Conservation (phyloP, 2,113 vertebrate genomes). For the Pelusios castaneus region DNA sequence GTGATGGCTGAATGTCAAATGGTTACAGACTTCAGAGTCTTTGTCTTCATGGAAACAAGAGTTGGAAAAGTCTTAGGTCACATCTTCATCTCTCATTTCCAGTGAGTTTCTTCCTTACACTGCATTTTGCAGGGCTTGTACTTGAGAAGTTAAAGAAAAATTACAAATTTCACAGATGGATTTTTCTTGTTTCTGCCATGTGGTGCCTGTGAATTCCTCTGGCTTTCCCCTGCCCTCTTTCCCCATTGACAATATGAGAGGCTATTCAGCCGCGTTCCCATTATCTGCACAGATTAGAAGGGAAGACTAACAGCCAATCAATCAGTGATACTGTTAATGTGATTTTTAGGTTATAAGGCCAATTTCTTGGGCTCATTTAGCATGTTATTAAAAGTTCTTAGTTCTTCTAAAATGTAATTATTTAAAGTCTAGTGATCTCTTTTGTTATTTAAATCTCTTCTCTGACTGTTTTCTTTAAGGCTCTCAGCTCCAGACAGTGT, state of each 20-base stretch:
- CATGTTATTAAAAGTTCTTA: conserved; percentile 12
- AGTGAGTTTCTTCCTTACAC: background rate
- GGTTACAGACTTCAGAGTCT: background rate
- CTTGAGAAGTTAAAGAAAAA: background rate
- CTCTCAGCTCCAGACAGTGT: background rate
- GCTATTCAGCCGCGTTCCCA: background rate
- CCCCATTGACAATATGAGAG: background rate
- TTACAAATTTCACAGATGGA: background rate
- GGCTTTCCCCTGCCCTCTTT: background rate
- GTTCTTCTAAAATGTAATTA: conserved; percentile 21
- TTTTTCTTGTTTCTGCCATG: background rate
- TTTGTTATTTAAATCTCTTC: background rate
- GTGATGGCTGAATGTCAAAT: background rate
- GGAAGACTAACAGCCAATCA: background rate
- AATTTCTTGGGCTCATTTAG: conserved; percentile 9
- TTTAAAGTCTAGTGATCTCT: conserved; percentile 30
- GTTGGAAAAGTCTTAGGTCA: background rate
- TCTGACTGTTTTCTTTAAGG: conserved; percentile 12
- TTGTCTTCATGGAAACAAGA: background rate
- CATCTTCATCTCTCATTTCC: background rate
- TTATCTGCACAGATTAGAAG: conserved; percentile 1
- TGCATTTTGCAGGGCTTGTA: background rate
- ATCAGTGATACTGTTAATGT: background rate
- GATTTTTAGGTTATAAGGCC: background rate
- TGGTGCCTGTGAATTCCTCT: background rate